Evolutionary conservation across 2,888 invertebrate genomes (phyloP).

Genomic region (Campoplex capitator): DNA sequence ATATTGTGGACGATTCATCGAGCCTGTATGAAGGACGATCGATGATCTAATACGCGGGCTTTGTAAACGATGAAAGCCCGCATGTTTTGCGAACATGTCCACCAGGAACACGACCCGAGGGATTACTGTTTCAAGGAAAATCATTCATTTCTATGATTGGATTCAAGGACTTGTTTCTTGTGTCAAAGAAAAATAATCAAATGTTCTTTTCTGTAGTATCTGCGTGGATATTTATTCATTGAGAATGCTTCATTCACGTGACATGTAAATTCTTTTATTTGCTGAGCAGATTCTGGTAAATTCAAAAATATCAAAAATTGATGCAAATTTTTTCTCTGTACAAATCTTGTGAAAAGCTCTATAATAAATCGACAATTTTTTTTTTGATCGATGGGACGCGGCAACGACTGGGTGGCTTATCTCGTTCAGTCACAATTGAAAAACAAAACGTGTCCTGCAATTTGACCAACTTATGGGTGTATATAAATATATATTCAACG

Average conservation of each 20-base stretch:
- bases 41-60: slow-evolving; percentile 24
- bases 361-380: background rate
- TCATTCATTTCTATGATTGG: background rate
- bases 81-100: slow-evolving; percentile 21
- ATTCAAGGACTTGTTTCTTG: background rate
- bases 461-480: background rate
- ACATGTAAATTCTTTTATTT: no score
- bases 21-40: slow-evolving; percentile 35
- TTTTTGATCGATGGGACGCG: background rate
- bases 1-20: slow-evolving; percentile 7
- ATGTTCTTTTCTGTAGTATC: background rate
- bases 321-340: no score
- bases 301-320: background rate
- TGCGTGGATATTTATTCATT: background rate
- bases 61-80: slow-evolving; percentile 31
- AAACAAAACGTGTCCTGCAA: slow-evolving; percentile 9
- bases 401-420: background rate
- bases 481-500: background rate
- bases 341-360: no score
- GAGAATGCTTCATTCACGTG: background rate
- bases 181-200: background rate
- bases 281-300: background rate
- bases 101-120: slow-evolving; percentile 34
- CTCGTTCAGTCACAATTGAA: slow-evolving; percentile 4
- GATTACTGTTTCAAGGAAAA: background rate